Evolutionary conservation across 2,888 invertebrate species (phyloP).

Genomic region (Eupeodes latifasciatus): DNA sequence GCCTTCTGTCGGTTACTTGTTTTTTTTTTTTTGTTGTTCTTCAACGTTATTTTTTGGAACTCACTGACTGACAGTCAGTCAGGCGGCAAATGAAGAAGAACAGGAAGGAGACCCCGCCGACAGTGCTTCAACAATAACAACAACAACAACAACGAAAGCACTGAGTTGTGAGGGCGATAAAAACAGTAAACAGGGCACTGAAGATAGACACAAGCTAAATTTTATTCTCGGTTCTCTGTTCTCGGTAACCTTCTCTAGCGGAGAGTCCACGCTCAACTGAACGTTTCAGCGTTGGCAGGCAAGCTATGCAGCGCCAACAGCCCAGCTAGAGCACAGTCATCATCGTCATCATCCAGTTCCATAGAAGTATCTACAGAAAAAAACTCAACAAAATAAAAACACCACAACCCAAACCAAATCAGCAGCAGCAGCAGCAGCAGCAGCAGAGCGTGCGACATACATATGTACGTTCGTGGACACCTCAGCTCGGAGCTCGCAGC

Average conservation of each 20-base stretch:
- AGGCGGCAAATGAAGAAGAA: slow-evolving; percentile 54
- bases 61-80: slow-evolving; percentile 56
- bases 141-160: neutral
- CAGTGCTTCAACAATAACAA: slow-evolving; percentile 5
- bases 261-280: slow-evolving; percentile 76
- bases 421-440: slow-evolving; percentile 27
- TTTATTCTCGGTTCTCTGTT: neutral
- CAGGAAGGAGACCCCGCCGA: slow-evolving; percentile 50
- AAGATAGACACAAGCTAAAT: slow-evolving; percentile 21
- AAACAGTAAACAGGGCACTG: neutral
- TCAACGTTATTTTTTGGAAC: slow-evolving; percentile 43
- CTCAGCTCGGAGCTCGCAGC: slow-evolving; percentile 75
- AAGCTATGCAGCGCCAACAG: slow-evolving; percentile 66
- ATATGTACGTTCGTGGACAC: slow-evolving; percentile 73
- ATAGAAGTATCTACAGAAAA: slow-evolving; percentile 45
- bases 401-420: slow-evolving; percentile 63
- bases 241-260: slow-evolving; percentile 67
- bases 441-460: slow-evolving; percentile 70
- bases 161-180: slow-evolving; percentile 23
- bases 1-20: slow-evolving; percentile 49
- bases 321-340: slow-evolving; percentile 67
- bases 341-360: slow-evolving; percentile 72
- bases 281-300: slow-evolving; percentile 75
- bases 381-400: slow-evolving; percentile 10
- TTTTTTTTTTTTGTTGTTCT: slow-evolving; percentile 21